Conservation (phyloP, 2,888 invertebrate species). For the Agelastica alni region DNA sequence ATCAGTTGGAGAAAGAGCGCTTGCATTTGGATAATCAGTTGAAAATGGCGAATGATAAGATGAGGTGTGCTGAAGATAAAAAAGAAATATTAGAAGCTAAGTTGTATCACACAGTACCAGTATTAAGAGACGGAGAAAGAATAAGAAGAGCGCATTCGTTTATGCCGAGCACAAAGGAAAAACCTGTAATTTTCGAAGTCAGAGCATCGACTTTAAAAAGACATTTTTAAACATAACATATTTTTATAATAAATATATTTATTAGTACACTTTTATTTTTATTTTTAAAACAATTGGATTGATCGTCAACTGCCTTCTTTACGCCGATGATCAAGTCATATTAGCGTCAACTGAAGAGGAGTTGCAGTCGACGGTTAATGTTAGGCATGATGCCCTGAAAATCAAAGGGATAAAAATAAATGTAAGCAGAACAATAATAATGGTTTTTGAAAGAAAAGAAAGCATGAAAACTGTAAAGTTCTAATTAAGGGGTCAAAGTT, state of each 20-base stretch:
- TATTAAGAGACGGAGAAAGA: slow-evolving; percentile 61
- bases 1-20: slow-evolving; percentile 73
- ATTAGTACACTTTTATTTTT: background rate
- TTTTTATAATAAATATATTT: slow-evolving; percentile 57
- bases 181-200: slow-evolving; percentile 56
- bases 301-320: too few relatives aligned
- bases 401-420: too few relatives aligned
- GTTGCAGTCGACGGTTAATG: too few relatives aligned
- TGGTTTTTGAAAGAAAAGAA: too few relatives aligned
- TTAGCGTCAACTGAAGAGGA: too few relatives aligned
- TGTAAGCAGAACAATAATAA: too few relatives aligned
- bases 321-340: too few relatives aligned
- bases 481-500: too few relatives aligned
- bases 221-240: slow-evolving; percentile 39
- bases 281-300: background rate
- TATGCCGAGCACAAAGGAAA: slow-evolving; percentile 67
- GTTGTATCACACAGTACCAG: slow-evolving; percentile 61
- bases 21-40: slow-evolving; percentile 71
- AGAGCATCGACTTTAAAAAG: slow-evolving; percentile 51
- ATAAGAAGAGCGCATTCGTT: slow-evolving; percentile 72
- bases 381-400: too few relatives aligned
- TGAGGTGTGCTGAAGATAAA: slow-evolving; percentile 67
- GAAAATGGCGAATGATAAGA: slow-evolving; percentile 70
- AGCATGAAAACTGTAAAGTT: too few relatives aligned
- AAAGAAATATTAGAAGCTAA: slow-evolving; percentile 64